These are phyloP conservation scores for Tanypteryx hageni DNA, from an alignment of 2,888 invertebrate species.

Conservation along the genomic window DNA sequence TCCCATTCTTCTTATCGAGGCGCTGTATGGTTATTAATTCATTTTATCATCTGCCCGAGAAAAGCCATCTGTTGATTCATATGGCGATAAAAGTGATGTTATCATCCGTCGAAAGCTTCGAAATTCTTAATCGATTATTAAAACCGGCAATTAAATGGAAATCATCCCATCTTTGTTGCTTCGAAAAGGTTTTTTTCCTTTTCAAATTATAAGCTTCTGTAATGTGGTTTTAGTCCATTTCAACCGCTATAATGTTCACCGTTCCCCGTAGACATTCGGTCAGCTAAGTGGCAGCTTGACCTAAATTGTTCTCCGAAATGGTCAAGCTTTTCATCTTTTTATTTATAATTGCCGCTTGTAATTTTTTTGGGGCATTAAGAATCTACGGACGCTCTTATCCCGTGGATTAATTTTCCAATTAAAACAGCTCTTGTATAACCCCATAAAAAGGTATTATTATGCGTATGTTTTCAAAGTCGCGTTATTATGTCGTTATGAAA, in stretches of 20 bases:
- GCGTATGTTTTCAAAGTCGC: neutral
- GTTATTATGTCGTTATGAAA: neutral
- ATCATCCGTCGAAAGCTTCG: neutral
- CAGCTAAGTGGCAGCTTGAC: neutral
- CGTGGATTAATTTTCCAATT: neutral
- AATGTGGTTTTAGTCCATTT: neutral
- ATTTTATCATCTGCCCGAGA: neutral
- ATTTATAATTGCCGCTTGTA: neutral
- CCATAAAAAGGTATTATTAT: neutral
- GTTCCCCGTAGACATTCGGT: neutral
- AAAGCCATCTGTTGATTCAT: neutral
- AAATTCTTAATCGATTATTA: neutral
- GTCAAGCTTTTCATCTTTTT: neutral
- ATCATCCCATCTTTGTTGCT: neutral
- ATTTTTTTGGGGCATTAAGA: neutral
- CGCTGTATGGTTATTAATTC: conserved; percentile 3
- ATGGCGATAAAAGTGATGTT: neutral
- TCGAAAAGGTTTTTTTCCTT: neutral
- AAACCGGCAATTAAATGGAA: conserved; percentile 11
- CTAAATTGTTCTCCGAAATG: neutral
- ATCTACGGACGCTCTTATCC: neutral
- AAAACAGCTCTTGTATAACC: neutral
- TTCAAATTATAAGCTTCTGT: neutral
- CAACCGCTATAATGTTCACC: neutral
- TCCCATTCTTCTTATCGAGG: neutral